Percentiles rank a stretch among this genome's conserved stretches.
phyloP scores from a whole-genome alignment of 2,888 invertebrate genomes.

The Rhyacophila evoluta region DNA sequence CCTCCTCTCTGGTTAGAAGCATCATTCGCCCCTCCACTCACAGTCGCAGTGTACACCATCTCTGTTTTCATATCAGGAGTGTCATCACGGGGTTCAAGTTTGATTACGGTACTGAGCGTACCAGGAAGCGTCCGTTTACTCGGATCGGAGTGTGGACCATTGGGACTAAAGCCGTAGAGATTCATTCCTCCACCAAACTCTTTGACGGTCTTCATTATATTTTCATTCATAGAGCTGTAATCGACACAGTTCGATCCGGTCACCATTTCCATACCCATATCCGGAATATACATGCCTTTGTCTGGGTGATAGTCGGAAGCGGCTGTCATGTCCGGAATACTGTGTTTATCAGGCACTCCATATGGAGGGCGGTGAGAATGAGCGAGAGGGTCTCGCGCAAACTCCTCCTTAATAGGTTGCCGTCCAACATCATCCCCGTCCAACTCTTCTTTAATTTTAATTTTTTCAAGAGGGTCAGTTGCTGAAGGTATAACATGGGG shows the following conservation, averaged over 20 bases:
- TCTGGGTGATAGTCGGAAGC: no score
- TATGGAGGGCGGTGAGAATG: constrained; percentile 64
- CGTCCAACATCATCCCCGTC: constrained; percentile 65
- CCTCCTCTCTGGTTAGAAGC: constrained; percentile 66
- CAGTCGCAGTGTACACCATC: constrained; percentile 67
- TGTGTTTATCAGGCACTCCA: constrained; percentile 10
- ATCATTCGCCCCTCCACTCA: constrained; percentile 64
- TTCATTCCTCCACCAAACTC: constrained; percentile 43
- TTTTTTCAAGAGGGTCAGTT: constrained; percentile 66
- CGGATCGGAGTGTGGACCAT: constrained; percentile 58
- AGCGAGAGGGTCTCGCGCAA: constrained; percentile 65
- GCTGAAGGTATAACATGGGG: constrained; percentile 72
- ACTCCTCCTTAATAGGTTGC: constrained; percentile 67
- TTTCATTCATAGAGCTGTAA: constrained; percentile 38
- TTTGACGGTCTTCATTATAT: constrained; percentile 44
- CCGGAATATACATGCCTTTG: constrained; percentile 41
- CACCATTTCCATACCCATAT: constrained; percentile 44
- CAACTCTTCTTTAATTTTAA: constrained; percentile 69
- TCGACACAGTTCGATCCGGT: constrained; percentile 33
- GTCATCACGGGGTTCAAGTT: constrained; percentile 69
- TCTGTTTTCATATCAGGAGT: constrained; percentile 58
- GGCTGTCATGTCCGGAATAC: not conserved
- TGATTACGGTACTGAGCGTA: constrained; percentile 68
- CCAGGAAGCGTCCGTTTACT: constrained; percentile 65
- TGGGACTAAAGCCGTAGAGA: constrained; percentile 39